phyloP scores from a whole-genome alignment of 1,140 invertebrate species.

The Sycophila sp. region DNA sequence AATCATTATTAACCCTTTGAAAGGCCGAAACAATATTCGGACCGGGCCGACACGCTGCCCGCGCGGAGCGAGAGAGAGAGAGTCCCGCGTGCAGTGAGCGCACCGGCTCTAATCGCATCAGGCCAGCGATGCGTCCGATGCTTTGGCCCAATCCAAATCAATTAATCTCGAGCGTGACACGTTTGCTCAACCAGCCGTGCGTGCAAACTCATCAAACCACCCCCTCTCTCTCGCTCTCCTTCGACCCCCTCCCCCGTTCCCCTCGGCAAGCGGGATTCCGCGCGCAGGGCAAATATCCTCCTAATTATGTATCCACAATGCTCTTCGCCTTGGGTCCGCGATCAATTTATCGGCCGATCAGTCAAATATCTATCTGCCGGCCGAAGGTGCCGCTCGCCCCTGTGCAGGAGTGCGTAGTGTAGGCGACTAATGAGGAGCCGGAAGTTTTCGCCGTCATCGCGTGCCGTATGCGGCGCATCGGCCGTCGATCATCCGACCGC shows the following conservation, averaged over 20 bases:
- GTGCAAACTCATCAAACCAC: constrained; percentile 34
- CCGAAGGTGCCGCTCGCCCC: too few species aligned
- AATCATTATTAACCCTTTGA: constrained; percentile 36
- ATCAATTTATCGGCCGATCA: constrained; percentile 24
- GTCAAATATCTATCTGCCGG: constrained; percentile 26
- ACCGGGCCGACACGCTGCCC: background rate
- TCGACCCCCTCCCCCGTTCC: background rate
- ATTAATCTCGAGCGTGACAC: constrained; percentile 41
- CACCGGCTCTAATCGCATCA: constrained; percentile 30
- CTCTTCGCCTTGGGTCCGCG: background rate
- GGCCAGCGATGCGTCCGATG: constrained; percentile 32
- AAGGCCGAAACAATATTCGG: constrained; percentile 4
- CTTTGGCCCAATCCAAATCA: constrained; percentile 38
- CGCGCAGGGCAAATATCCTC: constrained; percentile 26
- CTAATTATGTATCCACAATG: constrained; percentile 31
- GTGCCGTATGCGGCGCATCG: background rate
- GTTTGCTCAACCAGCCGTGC: constrained; percentile 34
- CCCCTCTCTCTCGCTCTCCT: background rate
- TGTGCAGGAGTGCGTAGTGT: too few species aligned
- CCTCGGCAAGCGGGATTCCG: background rate
- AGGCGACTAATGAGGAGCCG: too few species aligned
- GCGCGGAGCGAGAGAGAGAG: too few species aligned
- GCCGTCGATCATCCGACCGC: constrained; percentile 5
- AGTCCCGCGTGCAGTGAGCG: background rate
- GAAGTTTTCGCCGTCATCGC: background rate